These are phyloP conservation scores for Etheostoma nigrum DNA, from an alignment of 2,797 vertebrate genomes.

Conservation along the genomic window DNA sequence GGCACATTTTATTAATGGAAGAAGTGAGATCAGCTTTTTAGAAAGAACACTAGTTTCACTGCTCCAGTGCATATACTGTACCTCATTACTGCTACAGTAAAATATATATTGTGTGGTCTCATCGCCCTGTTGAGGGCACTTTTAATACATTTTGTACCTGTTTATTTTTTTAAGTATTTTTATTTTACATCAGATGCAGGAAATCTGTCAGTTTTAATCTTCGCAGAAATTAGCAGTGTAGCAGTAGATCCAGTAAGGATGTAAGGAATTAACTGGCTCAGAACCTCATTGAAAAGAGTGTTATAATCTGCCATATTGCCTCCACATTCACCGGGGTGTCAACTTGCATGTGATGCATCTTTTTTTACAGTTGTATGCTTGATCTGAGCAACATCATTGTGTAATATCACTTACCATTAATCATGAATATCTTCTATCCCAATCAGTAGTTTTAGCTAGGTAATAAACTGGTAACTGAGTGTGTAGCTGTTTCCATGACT, in stretches of 20 bases:
- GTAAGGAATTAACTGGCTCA: background rate
- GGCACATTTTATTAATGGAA: slow-evolving; percentile 61
- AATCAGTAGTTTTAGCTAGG: background rate
- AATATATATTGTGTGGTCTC: slow-evolving; percentile 31
- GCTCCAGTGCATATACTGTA: slow-evolving; percentile 9
- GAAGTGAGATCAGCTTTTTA: slow-evolving; percentile 56
- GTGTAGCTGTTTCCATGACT: slow-evolving; percentile 2
- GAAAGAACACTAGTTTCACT: slow-evolving; percentile 35
- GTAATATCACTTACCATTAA: background rate
- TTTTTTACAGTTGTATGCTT: slow-evolving; percentile 12
- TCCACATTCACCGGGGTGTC: background rate
- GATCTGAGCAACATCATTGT: background rate
- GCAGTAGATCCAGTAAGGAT: background rate
- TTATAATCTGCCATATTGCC: background rate
- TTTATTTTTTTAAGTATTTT: background rate
- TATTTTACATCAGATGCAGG: background rate
- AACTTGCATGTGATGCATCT: background rate
- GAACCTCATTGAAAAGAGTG: background rate
- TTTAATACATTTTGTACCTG: background rate
- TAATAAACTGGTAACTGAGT: background rate
- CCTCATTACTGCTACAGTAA: slow-evolving; percentile 19
- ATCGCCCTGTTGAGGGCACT: background rate
- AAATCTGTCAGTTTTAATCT: background rate
- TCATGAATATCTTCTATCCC: background rate
- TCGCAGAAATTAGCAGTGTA: background rate